Conservation (phyloP, 2,888 invertebrate species). For the Thecophora atra region DNA sequence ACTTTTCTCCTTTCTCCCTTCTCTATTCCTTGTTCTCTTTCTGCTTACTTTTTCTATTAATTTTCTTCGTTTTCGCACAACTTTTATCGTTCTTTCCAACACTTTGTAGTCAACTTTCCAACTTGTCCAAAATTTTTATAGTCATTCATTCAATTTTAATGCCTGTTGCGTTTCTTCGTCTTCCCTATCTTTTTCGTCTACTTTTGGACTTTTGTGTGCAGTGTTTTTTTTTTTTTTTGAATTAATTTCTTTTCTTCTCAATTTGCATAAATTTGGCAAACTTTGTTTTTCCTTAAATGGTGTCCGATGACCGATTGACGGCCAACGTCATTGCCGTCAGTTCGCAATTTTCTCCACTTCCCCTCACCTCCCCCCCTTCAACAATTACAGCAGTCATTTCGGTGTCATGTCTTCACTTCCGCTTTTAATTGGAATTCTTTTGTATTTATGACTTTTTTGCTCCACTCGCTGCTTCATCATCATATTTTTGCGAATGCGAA, state of each 20-base stretch:
- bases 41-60: neutral
- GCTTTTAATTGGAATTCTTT: conserved; percentile 27
- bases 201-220: neutral
- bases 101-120: neutral
- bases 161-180: neutral
- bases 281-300: neutral
- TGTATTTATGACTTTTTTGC: neutral
- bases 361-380: too few species aligned
- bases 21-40: neutral
- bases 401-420: conserved; percentile 28
- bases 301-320: neutral
- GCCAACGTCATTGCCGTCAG: neutral
- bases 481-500: neutral
- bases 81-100: neutral
- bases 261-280: conserved; percentile 21
- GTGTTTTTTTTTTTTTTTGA: neutral
- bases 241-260: neutral
- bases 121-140: neutral
- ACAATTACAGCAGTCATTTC: conserved; percentile 2
- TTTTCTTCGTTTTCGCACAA: neutral
- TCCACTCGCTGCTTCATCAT: neutral
- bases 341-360: neutral
- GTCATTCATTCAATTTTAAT: neutral
- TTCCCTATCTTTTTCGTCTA: neutral
- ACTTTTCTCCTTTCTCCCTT: neutral